Conservation (phyloP, 2,888 invertebrate species). For the Andrena fulva region DNA sequence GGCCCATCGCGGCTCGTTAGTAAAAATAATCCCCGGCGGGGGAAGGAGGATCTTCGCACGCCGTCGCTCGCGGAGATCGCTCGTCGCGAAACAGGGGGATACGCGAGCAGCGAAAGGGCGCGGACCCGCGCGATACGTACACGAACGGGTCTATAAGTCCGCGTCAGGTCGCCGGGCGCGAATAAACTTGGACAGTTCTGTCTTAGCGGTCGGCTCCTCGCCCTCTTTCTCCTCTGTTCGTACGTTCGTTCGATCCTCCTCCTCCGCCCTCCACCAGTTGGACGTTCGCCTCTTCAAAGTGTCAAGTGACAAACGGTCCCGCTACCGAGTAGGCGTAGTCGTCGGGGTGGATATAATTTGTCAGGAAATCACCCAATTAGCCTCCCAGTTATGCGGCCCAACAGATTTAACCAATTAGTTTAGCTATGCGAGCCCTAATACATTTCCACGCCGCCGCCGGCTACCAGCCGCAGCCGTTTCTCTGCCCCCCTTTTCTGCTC, state of each 20-base stretch:
- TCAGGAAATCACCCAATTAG: conserved; percentile 85
- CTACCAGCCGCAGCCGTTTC: conserved; percentile 70
- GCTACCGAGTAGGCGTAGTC: conserved; percentile 82
- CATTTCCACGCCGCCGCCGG: conserved; percentile 80
- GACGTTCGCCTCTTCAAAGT: conserved; percentile 79
- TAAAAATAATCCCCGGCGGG: conserved; percentile 69
- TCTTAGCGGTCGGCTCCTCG: conserved; percentile 41
- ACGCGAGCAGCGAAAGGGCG: conserved; percentile 17
- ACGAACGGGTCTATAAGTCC: conserved; percentile 78
- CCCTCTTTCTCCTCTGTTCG: conserved; percentile 1
- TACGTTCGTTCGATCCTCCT: conserved; percentile 30
- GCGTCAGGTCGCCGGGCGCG: conserved; percentile 73
- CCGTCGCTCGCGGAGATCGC: conserved; percentile 35
- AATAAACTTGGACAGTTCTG: conserved; percentile 77
- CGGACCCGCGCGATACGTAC: conserved; percentile 50
- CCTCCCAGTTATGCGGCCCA: conserved; percentile 85
- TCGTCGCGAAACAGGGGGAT: not conserved
- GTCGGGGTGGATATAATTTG: conserved; percentile 84
- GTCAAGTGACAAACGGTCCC: conserved; percentile 85
- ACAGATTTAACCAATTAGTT: conserved; percentile 85
- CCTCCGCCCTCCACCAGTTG: conserved; percentile 56
- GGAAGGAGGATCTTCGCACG: conserved; percentile 24
- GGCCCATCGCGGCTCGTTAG: conserved; percentile 71
- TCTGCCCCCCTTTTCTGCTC: conserved; percentile 18
- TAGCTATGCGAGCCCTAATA: conserved; percentile 84